phyloP scores from a whole-genome alignment of 1,140 invertebrate species.

The Brachionus sp. region DNA sequence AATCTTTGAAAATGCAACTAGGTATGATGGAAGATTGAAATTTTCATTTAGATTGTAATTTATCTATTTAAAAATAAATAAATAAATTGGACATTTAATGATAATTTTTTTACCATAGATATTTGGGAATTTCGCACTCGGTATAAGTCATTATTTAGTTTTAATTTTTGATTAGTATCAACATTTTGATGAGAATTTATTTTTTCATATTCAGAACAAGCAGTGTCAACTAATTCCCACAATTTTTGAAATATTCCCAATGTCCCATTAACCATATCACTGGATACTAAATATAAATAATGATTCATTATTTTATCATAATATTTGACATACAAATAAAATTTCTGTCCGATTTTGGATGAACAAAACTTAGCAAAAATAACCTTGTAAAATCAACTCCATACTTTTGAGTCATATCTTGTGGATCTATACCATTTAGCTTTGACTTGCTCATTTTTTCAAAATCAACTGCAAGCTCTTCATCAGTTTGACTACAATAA shows the following conservation, averaged over 20 bases:
- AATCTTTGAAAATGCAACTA: slow-evolving; percentile 34
- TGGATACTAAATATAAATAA: slow-evolving; percentile 5
- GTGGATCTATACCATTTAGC: slow-evolving; percentile 89
- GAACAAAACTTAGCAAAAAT: slow-evolving; percentile 77
- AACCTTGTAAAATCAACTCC: slow-evolving; percentile 83
- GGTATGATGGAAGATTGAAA: slow-evolving; percentile 36
- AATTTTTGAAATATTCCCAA: slow-evolving; percentile 26
- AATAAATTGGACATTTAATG: background rate
- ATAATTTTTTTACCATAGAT: background rate
- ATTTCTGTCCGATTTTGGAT: slow-evolving; percentile 75
- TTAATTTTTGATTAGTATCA: background rate
- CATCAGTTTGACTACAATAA: slow-evolving; percentile 61
- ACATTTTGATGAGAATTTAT: background rate
- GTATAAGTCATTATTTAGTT: background rate
- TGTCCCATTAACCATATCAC: slow-evolving; percentile 25
- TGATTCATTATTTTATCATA: background rate
- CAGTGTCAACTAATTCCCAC: slow-evolving; percentile 1
- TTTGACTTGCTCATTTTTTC: slow-evolving; percentile 99
- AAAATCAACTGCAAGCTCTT: slow-evolving; percentile 70
- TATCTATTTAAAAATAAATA: background rate
- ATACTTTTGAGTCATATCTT: slow-evolving; percentile 71
- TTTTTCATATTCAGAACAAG: background rate
- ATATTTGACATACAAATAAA: slow-evolving; percentile 55
- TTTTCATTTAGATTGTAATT: slow-evolving; percentile 43
- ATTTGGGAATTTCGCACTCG: slow-evolving; percentile 19